These are phyloP conservation scores for Pseudorhiza aurosa DNA, from an alignment of 30 jellyfish, hydroid and myxozoan species.

Conservation along the genomic window DNA sequence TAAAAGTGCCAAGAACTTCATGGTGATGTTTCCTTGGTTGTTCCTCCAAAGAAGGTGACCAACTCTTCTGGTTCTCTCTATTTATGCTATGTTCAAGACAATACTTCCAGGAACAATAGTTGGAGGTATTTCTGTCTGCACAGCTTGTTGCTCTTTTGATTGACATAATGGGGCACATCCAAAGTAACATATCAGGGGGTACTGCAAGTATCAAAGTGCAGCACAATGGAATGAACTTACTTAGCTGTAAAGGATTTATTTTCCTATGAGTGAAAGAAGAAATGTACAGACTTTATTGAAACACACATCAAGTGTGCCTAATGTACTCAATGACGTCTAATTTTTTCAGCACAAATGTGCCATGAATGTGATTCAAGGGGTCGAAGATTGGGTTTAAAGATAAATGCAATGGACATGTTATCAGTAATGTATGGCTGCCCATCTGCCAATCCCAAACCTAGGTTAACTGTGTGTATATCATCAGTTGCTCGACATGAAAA, in stretches of 20 bases:
- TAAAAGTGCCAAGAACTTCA: constrained; percentile 54
- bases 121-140: constrained; percentile 5
- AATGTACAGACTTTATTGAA: background rate
- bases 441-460: too few relatives aligned
- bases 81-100: constrained; percentile 45
- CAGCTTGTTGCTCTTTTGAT: background rate
- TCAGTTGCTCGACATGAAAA: too few relatives aligned
- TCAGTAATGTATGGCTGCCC: too few relatives aligned
- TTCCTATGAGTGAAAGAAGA: too few relatives aligned
- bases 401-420: too few relatives aligned
- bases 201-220: background rate
- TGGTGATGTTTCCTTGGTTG: constrained; percentile 14
- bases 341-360: too few relatives aligned
- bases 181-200: background rate
- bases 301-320: background rate
- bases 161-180: background rate
- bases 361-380: too few relatives aligned
- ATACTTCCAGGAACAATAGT: constrained; percentile 44
- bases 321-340: background rate
- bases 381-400: too few relatives aligned
- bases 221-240: background rate
- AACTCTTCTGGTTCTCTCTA: background rate
- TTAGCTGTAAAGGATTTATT: too few relatives aligned
- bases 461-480: too few relatives aligned
- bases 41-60: constrained; percentile 12